Evolutionary conservation across 2,797 vertebrate genomes (phyloP).

Genomic region (Malurus leucopterus): DNA sequence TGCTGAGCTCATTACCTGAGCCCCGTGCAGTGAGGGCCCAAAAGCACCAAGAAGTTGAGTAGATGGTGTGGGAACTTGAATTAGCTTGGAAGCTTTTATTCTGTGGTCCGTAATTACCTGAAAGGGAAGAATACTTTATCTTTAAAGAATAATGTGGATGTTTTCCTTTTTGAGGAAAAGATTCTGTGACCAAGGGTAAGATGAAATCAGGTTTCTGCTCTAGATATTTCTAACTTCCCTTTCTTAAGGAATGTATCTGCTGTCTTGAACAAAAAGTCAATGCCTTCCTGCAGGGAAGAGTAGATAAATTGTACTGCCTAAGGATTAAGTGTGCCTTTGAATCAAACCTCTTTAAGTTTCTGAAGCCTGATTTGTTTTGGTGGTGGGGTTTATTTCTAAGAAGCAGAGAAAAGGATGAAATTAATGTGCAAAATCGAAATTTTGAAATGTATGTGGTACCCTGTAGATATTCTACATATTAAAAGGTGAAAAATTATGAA

Average conservation of each 20-base stretch:
- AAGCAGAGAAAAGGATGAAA: neutral
- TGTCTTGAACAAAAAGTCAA: neutral
- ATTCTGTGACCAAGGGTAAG: neutral
- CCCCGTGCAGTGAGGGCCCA: neutral
- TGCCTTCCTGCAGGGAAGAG: neutral
- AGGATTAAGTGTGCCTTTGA: neutral
- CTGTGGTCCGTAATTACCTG: neutral
- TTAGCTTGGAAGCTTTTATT: neutral
- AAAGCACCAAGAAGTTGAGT: neutral
- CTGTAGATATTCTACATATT: neutral
- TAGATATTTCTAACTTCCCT: neutral
- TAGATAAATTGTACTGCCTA: neutral
- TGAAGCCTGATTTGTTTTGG: neutral
- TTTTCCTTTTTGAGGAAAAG: neutral
- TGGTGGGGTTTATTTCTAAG: neutral
- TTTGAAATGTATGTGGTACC: neutral
- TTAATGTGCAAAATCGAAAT: neutral
- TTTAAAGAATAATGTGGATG: neutral
- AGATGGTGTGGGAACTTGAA: neutral
- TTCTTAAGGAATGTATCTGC: neutral
- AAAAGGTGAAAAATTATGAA: neutral
- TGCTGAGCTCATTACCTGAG: neutral
- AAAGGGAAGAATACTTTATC: neutral
- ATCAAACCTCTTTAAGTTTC: neutral
- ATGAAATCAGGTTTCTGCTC: neutral